Conservation (phyloP, 2,113 vertebrate species). For the Thunnus maccoyii region DNA sequence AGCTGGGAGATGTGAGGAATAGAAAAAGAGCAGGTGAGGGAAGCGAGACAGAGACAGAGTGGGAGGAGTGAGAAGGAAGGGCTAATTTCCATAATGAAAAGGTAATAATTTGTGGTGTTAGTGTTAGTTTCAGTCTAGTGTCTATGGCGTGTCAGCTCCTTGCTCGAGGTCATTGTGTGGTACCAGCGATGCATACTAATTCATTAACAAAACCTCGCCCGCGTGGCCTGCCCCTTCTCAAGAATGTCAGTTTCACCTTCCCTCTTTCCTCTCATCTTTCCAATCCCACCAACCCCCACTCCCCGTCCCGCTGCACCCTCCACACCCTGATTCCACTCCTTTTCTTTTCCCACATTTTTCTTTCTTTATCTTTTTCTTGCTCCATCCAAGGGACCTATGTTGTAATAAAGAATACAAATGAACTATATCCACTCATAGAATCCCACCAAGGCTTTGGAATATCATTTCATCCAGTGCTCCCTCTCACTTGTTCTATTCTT, state of each 20-base stretch:
- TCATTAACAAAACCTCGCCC: constrained; percentile 64
- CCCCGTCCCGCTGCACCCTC: neutral
- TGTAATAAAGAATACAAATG: constrained; percentile 45
- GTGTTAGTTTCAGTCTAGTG: constrained; percentile 77
- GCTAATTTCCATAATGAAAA: constrained; percentile 84
- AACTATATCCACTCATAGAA: constrained; percentile 29
- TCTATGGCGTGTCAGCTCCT: constrained; percentile 70
- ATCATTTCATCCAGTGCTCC: constrained; percentile 20
- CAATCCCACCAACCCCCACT: constrained; percentile 36
- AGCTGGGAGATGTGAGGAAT: constrained; percentile 56
- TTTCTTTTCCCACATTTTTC: constrained; percentile 8
- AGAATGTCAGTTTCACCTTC: constrained; percentile 78
- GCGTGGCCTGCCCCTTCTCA: constrained; percentile 53
- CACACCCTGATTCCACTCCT: neutral
- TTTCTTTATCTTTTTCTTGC: neutral
- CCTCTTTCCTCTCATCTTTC: constrained; percentile 59
- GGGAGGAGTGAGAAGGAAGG: constrained; percentile 75
- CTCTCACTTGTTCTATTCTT: constrained; percentile 52
- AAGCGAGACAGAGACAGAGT: constrained; percentile 71
- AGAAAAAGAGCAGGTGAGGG: constrained; percentile 60
- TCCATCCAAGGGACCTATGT: neutral
- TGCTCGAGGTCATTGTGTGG: constrained; percentile 76
- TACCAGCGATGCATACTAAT: constrained; percentile 76
- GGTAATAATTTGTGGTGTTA: constrained; percentile 82
- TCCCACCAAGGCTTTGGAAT: constrained; percentile 42